These are phyloP conservation scores for Mastomys coucha DNA, from an alignment of 2,113 vertebrate species.

Conservation along the genomic window DNA sequence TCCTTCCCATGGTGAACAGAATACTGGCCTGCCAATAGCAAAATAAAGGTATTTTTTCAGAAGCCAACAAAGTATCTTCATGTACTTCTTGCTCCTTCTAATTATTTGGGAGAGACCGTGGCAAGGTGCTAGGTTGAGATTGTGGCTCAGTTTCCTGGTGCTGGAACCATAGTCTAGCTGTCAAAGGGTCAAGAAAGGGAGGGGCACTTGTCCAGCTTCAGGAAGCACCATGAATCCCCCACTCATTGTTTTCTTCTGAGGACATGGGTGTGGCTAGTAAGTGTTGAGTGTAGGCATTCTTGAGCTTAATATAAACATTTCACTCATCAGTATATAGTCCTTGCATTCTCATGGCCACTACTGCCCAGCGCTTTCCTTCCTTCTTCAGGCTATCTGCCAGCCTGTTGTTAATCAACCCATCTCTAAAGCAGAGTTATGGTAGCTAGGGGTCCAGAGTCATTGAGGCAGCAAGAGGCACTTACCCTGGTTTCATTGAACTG, in stretches of 20 bases:
- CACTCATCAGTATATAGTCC: slow-evolving; percentile 56
- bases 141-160: neutral
- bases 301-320: slow-evolving; percentile 37
- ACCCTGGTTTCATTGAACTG: slow-evolving; percentile 96
- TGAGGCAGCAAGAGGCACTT: slow-evolving; percentile 76
- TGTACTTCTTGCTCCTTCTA: neutral
- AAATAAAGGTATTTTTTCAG: neutral
- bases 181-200: neutral
- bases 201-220: neutral
- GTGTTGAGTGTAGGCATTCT: slow-evolving; percentile 26
- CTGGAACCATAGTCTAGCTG: neutral
- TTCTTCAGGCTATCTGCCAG: neutral
- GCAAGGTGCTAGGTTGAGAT: accelerated
- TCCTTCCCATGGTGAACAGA: neutral
- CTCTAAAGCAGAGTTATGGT: slow-evolving; percentile 19
- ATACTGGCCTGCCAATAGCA: too few species aligned
- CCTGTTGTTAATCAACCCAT: slow-evolving; percentile 2
- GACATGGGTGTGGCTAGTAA: neutral
- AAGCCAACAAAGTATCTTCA: neutral
- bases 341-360: slow-evolving; percentile 44
- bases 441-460: slow-evolving; percentile 32
- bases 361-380: neutral
- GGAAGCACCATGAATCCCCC: neutral
- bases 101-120: neutral
- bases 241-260: neutral